Conservation (phyloP, 1,140 invertebrate genomes). For the Ptiloglossa arizonensis region DNA sequence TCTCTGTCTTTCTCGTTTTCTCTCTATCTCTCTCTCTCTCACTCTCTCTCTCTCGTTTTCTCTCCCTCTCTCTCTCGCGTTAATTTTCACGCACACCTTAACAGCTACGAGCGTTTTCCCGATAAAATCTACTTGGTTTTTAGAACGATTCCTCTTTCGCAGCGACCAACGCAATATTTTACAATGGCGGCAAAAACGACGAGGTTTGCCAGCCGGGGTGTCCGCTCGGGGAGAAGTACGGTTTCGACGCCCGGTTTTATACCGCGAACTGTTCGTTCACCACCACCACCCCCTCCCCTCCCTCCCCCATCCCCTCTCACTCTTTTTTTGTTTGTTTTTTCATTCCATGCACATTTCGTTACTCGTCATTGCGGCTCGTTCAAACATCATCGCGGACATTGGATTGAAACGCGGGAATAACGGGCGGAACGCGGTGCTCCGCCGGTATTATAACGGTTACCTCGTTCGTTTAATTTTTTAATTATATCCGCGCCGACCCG, state of each 20-base stretch:
- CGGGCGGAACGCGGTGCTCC: not conserved
- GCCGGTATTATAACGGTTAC: constrained; percentile 4
- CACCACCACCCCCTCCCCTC: no score
- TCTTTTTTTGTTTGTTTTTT: not conserved
- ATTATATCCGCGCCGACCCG: constrained; percentile 11
- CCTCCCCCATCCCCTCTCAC: not conserved
- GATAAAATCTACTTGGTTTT: constrained; percentile 58
- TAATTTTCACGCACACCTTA: constrained; percentile 48
- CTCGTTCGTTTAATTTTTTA: constrained; percentile 32
- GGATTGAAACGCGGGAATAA: constrained; percentile 10
- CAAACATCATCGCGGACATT: constrained; percentile 27
- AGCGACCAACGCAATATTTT: constrained; percentile 54
- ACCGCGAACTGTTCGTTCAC: not conserved
- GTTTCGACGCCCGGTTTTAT: constrained; percentile 3
- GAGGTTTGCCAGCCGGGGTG: constrained; percentile 24
- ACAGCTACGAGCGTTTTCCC: constrained; percentile 55
- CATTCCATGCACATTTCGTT: constrained; percentile 5
- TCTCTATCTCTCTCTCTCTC: not conserved
- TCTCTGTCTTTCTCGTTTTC: not conserved
- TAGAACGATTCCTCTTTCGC: constrained; percentile 35
- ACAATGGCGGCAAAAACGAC: constrained; percentile 55
- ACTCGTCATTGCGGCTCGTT: constrained; percentile 14
- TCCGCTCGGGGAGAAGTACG: constrained; percentile 45
- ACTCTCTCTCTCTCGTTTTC: not conserved
- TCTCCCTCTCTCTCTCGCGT: constrained; percentile 15